phyloP scores from a whole-genome alignment of 1,140 invertebrate genomes.

The Pygmarrhopalites habei region DNA sequence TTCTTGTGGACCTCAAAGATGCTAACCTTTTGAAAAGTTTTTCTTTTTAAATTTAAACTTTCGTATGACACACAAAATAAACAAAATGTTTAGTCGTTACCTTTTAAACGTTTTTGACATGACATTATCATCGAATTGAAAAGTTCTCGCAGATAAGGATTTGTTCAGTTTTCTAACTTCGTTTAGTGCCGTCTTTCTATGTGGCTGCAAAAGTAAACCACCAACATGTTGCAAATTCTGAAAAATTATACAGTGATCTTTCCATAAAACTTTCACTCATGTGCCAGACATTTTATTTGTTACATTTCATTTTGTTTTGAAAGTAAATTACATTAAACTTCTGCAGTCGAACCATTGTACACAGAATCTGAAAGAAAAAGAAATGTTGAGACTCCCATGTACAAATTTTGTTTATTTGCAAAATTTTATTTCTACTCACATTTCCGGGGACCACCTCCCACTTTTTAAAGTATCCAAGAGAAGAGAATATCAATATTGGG shows the following conservation, averaged over 20 bases:
- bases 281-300: neutral
- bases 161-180: conserved; percentile 38
- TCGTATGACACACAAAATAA: too few species aligned
- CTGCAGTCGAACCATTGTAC: conserved; percentile 35
- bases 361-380: too few species aligned
- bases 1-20: too few species aligned
- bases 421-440: too few species aligned
- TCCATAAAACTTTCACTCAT: neutral
- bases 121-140: conserved; percentile 36
- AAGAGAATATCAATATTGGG: conserved; percentile 31
- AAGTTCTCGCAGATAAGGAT: conserved; percentile 22
- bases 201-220: conserved; percentile 28
- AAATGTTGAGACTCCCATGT: too few species aligned
- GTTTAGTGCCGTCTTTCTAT: conserved; percentile 35
- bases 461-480: conserved; percentile 27
- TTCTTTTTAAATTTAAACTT: too few species aligned
- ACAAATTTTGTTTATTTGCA: too few species aligned
- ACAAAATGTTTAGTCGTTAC: conserved; percentile 5
- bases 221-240: conserved; percentile 36
- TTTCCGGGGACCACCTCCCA: conserved; percentile 38
- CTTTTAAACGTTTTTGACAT: conserved; percentile 39
- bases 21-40: too few species aligned
- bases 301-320: too few species aligned
- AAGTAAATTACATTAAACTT: conserved; percentile 37
- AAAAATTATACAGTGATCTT: neutral